These are phyloP conservation scores for Lagenorhynchus albirostris DNA, from an alignment of 2,113 vertebrate genomes.

Conservation along the genomic window DNA sequence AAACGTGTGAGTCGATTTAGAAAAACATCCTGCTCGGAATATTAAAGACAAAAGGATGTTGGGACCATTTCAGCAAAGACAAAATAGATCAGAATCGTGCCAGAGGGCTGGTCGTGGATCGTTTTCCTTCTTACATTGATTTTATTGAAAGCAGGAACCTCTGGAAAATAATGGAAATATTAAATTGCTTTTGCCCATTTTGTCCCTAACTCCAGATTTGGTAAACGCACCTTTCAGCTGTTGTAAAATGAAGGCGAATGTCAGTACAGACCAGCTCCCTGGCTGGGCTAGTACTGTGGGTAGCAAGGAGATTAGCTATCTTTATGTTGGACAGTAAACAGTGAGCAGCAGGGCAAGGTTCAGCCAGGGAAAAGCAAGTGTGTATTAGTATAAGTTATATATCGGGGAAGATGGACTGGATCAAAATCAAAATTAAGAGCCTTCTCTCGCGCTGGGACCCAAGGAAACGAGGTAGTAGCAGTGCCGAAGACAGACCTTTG, in stretches of 20 bases:
- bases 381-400: background rate
- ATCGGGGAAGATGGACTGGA: background rate
- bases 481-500: background rate
- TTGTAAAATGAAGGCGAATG: background rate
- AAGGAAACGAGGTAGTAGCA: too few relatives aligned
- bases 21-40: background rate
- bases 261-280: background rate
- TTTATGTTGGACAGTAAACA: too few relatives aligned
- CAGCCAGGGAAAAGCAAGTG: background rate
- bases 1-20: background rate
- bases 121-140: background rate
- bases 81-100: background rate
- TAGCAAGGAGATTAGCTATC: background rate
- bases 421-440: background rate
- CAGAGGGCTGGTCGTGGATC: background rate
- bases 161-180: background rate
- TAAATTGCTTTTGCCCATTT: background rate
- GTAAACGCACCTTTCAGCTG: background rate
- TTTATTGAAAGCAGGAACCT: background rate
- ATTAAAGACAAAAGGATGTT: background rate
- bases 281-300: fast-evolving
- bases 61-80: background rate
- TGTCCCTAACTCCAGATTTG: background rate
- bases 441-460: background rate
- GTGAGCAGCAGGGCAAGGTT: background rate